These are phyloP conservation scores for Heptranchias perlo DNA, from an alignment of 2,113 vertebrate species.

Conservation along the genomic window DNA sequence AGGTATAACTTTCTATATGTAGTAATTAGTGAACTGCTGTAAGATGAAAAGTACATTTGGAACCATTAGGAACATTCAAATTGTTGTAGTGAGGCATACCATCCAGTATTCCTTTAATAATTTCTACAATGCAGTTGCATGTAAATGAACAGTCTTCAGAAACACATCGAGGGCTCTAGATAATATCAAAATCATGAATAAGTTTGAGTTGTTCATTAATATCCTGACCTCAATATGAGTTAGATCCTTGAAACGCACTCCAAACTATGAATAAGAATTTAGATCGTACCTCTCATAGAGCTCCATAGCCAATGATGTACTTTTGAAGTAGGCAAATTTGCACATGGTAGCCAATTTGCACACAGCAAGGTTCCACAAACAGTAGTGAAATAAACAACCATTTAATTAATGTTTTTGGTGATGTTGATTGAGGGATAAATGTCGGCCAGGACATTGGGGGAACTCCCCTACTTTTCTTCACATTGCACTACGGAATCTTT, in stretches of 20 bases:
- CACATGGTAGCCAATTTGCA: too few species aligned
- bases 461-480: too few species aligned
- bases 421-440: too few species aligned
- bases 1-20: neutral
- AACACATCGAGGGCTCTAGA: neutral
- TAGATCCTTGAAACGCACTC: neutral
- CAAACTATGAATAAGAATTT: neutral
- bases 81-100: neutral
- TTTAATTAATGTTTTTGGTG: neutral
- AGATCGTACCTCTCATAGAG: neutral
- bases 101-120: neutral
- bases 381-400: neutral
- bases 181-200: neutral
- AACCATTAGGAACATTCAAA: neutral
- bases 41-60: too few species aligned
- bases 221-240: neutral
- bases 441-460: too few species aligned
- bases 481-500: too few species aligned
- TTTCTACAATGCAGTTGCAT: neutral
- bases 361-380: neutral
- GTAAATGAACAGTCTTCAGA: neutral
- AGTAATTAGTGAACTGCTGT: neutral
- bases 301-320: neutral
- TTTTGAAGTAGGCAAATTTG: neutral
- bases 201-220: neutral